Base-by-base conservation (phyloP, 2,888 invertebrate species). In the Brenthis ino region DNA sequence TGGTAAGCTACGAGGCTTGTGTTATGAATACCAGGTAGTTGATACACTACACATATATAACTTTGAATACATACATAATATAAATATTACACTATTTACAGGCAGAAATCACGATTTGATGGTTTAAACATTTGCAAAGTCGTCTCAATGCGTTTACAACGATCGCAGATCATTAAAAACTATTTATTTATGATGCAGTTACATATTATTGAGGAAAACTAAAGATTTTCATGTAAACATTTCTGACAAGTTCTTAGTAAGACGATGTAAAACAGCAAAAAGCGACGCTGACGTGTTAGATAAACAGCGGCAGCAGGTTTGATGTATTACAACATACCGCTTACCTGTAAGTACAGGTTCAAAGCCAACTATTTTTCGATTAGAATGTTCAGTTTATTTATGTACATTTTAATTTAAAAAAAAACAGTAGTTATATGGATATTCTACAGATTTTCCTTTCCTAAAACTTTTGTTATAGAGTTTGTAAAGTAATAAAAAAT, bases 281-380 rank as follows among this genome's bases (percentile, higher is more conserved):
- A 37, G 61, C 61, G 53, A 51, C 61, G 24, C 16, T 48, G 53
- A 60, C 58, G 60, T 24, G 47, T 13, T 48, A 60, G 48, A 61
- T 67, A 67, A 67, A 67, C 60, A 58, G 24, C 48, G 47, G 61
- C n/a, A 16, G 53, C 53, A 53, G 51, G 20, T 64, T 64, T 64
- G 64, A 64, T 64, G 43, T 16, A 53, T 63, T 67, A 56, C 61
- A 51, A 14, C 24, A 14, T 61, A 28, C 61, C 51, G 60, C 47
- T 61, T 43, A 56, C 55, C 67, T 64, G 51, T 20, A 64, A 68
- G 51, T 57, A 12, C 61, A 68, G 28, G 63, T 64, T 63, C 63
- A 67, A 57, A 56, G 67, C 61, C 67, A 67, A 67, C 2, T 33
- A 53, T 53, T 61, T 33, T 8, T 43, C 37, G 37, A 43, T 43